phyloP scores from a whole-genome alignment of 1,140 invertebrate species.

The Delia radicum region DNA sequence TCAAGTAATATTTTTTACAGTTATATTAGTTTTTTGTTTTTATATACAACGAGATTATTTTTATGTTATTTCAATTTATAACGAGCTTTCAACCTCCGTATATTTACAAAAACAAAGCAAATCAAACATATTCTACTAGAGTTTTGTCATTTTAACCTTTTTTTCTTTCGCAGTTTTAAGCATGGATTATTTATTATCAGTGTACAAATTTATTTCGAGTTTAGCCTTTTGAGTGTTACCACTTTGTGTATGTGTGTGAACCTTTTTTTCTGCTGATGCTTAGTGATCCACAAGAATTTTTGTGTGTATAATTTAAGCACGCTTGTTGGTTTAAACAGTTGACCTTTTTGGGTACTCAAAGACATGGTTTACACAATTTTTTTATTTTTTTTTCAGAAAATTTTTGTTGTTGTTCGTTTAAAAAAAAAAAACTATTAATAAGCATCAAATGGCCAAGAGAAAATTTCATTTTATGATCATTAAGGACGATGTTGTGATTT shows the following conservation, averaged over 20 bases:
- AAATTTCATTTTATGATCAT: constrained; percentile 1
- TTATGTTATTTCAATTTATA: no score
- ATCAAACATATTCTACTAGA: no score
- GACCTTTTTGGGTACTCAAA: background rate
- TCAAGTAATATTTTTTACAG: no score
- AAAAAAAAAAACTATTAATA: background rate
- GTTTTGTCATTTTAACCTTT: no score
- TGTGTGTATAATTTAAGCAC: background rate
- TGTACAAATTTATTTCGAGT: no score
- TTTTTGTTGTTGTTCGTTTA: background rate
- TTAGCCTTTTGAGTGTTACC: background rate
- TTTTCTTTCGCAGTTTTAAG: no score
- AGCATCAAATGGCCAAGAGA: no score
- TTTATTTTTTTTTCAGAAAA: background rate
- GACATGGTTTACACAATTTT: background rate
- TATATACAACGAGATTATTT: no score
- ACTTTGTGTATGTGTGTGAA: constrained; percentile 30
- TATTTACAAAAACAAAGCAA: no score
- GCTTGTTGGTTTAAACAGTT: background rate
- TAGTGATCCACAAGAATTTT: background rate
- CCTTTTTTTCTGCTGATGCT: constrained; percentile 5
- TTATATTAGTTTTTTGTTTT: no score
- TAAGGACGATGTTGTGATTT: background rate
- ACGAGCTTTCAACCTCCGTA: no score
- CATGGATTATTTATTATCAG: no score